Base-by-base conservation (phyloP, 2,113 vertebrate genomes). In the Tachycineta bicolor region DNA sequence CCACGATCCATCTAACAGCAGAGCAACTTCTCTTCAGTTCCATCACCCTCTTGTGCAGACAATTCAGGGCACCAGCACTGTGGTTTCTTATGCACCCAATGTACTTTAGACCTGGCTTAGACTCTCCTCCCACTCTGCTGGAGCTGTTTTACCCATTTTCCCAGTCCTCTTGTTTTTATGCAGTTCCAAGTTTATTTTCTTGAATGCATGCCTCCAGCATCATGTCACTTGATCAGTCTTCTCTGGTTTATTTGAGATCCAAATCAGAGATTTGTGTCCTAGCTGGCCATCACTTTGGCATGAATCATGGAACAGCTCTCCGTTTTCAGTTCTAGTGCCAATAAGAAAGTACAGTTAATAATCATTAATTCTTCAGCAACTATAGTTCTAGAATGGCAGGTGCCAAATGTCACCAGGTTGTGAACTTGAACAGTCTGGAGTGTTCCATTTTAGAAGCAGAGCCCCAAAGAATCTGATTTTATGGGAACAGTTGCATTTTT, bases 81-180 rank as follows among this genome's bases (percentile, higher is more conserved):
- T 6, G 1, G 13, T 83, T 65, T 19, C 43, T 46, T 34, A 24
- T 4, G 3, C 21, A 43, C 34, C 52, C 60, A 33, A 2, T 0
- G 0, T 23, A 24, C 4, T 0, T 63, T 6, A 50, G 39, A 34
- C 65, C 47, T 19, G 56, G 5, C 12, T 50, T 53, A 67, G 28
- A 41, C 20, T 78, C 52, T 87, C 55, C 20, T 75, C 12, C 50
- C 49, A 6, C 53, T 73, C 33, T 60, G 20, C 29, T 60, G 43
- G 24, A 46, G 50, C 56, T 87, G 31, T 2, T 89, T 70, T 84
- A 81, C 55, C n/a, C 58, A 31, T 79, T 88, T 67, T 93, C 53
- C 43, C 70, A 59, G 18, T 60, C n/a, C 25, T 85, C 62, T 59
- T 88, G 22, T n/a, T 77, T 92, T 90, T 58, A 58, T 31, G n/a